A percentile compares a stretch with the other conserved stretches of the same genome.
Conservation (phyloP, 1,140 invertebrate species). For the Archivesica marissinica region DNA sequence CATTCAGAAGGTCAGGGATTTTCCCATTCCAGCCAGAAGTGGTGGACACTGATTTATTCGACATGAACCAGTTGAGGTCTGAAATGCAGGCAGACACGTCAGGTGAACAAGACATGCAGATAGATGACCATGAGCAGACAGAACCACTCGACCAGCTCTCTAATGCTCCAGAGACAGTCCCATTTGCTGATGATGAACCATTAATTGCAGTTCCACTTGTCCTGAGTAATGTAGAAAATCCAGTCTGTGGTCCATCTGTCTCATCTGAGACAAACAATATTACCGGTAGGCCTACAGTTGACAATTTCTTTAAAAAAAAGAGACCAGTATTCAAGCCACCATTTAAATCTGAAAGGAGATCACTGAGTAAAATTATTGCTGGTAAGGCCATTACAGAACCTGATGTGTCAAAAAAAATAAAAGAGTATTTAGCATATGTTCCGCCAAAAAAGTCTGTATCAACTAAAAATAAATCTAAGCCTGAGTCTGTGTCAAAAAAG, state of each 20-base stretch:
- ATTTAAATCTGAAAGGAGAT: neutral
- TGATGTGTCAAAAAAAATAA: neutral
- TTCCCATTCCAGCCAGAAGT: constrained; percentile 2
- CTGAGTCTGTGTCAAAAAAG: too few species aligned
- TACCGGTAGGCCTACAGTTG: too few species aligned
- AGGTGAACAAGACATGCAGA: neutral
- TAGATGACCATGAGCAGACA: neutral
- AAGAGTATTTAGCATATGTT: neutral
- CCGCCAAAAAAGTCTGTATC: neutral
- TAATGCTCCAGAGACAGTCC: neutral
- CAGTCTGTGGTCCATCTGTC: too few species aligned
- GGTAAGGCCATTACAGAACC: constrained; percentile 23
- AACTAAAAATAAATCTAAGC: neutral
- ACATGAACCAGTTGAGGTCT: neutral
- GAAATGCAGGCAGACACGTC: neutral
- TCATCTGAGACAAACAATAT: too few species aligned
- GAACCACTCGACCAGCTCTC: neutral
- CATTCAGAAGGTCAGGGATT: constrained; percentile 29
- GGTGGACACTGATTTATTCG: neutral
- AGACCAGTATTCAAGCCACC: neutral
- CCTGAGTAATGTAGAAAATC: neutral
- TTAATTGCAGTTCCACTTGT: neutral
- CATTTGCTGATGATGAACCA: neutral
- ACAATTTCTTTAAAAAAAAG: neutral
- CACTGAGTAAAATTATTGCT: neutral